Conservation (phyloP, 1,140 invertebrate species). For the Calycopis cecrops region DNA sequence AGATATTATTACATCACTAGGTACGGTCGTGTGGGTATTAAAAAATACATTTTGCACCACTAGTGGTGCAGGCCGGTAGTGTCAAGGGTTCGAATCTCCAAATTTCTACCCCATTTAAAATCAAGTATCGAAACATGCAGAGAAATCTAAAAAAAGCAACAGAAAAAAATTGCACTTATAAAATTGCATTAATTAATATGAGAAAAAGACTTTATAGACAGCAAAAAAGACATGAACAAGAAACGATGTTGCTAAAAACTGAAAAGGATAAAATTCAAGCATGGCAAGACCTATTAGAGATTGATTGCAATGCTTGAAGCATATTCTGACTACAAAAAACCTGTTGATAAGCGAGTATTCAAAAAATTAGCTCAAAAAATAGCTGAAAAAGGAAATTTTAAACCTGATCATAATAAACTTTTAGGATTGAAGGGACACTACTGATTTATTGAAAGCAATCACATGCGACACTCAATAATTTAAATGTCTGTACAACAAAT, state of each 20-base stretch:
- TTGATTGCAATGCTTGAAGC: background rate
- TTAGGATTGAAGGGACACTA: background rate
- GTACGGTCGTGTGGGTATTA: no score
- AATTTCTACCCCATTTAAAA: no score
- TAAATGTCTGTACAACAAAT: constrained; percentile 12
- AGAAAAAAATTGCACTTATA: background rate
- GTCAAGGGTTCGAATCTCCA: no score
- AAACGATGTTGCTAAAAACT: background rate
- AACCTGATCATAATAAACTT: background rate
- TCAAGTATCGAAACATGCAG: no score
- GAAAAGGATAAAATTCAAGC: background rate
- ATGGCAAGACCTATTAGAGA: background rate
- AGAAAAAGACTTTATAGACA: background rate
- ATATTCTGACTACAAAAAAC: background rate
- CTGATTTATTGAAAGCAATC: background rate
- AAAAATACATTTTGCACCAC: no score
- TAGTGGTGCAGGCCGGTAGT: no score
- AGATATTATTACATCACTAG: no score
- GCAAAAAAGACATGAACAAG: background rate
- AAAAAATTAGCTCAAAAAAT: constrained; percentile 5
- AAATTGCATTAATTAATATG: background rate
- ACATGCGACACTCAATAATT: constrained; percentile 15
- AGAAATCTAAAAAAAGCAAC: no score
- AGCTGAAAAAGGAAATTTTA: background rate
- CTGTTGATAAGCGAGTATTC: background rate